A percentile compares a stretch with the other conserved stretches of the same genome.
Conservation (phyloP, 2,113 vertebrate species). For the Calyptommatus sinebrachiatus region DNA sequence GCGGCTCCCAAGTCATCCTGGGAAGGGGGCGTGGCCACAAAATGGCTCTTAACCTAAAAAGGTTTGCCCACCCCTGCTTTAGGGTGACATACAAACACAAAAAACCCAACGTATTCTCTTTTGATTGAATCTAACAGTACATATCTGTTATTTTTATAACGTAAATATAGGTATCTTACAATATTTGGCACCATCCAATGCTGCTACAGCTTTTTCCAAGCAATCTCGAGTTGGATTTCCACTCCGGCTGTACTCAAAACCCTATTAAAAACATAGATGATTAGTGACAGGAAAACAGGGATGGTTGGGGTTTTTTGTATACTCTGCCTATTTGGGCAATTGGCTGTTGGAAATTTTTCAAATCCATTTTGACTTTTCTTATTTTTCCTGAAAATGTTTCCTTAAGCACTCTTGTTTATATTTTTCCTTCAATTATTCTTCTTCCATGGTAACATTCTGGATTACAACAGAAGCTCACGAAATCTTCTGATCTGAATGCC, state of each 20-base stretch:
- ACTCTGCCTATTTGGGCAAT: too few species aligned
- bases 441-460: neutral
- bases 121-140: neutral
- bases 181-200: slow-evolving; percentile 88
- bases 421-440: neutral
- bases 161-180: slow-evolving; percentile 71
- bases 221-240: slow-evolving; percentile 91
- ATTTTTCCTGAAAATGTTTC: neutral
- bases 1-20: too few species aligned
- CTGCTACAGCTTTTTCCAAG: slow-evolving; percentile 85
- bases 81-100: neutral
- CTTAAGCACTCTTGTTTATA: too few species aligned
- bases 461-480: too few species aligned
- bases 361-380: neutral
- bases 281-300: too few species aligned
- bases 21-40: too few species aligned
- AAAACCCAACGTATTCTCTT: neutral
- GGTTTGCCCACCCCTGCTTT: too few species aligned
- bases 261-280: slow-evolving; percentile 65
- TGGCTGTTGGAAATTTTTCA: neutral
- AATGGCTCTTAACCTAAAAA: too few species aligned
- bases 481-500: too few species aligned
- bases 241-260: slow-evolving; percentile 87
- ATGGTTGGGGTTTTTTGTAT: neutral
- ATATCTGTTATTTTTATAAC: neutral